Base-by-base conservation (phyloP, 2,888 invertebrate genomes). In the Tipula unca region DNA sequence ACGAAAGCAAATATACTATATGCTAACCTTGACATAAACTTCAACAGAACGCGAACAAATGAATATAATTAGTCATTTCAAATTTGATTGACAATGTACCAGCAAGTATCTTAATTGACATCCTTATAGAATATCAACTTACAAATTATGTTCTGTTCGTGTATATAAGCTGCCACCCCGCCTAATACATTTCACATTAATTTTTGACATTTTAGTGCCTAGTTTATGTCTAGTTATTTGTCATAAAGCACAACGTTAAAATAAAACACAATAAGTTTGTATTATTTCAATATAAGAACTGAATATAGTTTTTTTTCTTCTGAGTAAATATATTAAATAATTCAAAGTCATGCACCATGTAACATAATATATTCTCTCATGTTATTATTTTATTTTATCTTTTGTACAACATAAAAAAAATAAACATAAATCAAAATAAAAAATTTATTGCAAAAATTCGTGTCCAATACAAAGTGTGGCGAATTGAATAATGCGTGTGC, bases 361-460 rank as follows among this genome's bases (percentile, higher is more conserved):
- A 69, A 69, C 69, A 69, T 25, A 69, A 69, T 69, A 48, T 48
- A 69, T 69, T 25, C 69, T 69, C 25, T 69, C 69, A 25, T 69
- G 69, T 69, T 69, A 69, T 69, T 25, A 69, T 69, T 69, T 8
- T 25, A 10, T 69, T 69, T 69, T 25, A 69, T 25, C 69, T 20
- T 69, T 69, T 69, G 69, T 69, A 25, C 69, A 69, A 69, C 69
- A 69, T 69, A 69, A 54, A 54, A 69, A 54, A 54, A 54, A 54
- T 54, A 54, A 69, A 69, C 69, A 69, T 69, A 69, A 69, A 69
- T 69, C 69, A 69, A 69, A 69, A 69, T 25, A 25, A 48, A 48
- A 14, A 48, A 17, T 25, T 69, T 20, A 69, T 69, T 69, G 69
- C 69, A 69, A 69, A 69, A 69, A 69, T 25, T 69, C 69, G 69